Evolutionary conservation across 1,140 invertebrate genomes (phyloP), one percentile per base, ranked within the genome.

Genomic region (Globodera ellingtonae): DNA sequence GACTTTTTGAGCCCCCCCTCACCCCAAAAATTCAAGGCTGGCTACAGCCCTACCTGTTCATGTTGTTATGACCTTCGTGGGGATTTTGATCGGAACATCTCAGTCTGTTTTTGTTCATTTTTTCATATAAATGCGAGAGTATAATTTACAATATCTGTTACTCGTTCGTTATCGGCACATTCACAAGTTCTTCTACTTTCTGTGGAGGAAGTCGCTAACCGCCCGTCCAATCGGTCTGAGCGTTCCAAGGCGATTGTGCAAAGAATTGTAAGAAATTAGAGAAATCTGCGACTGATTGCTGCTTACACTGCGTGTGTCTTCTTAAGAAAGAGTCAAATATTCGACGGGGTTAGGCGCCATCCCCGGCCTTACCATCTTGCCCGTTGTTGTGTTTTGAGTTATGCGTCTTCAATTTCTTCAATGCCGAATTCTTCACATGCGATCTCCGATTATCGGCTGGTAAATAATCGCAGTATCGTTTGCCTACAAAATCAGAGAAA

Each of bases 261-360:
- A 18, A 10, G 65, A 35, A 9, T 75, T n/a, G 7, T 75, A 35
- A 10, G 18, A 18, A 10, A 47, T n/a, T 8, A 56, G 7, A 35
- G 73, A 75, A 50, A 59, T 15, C 7, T 75, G 73, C 18, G 73
- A 75, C 7, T 65, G 73, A 56, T 56, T 75, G 73, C 73, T 75
- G 73, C 73, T 24, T 59, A 46, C 24, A 47, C 73, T 75, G 35
- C 44, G 6, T 8, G 73, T 8, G 44, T 75, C 73, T 18, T 52
- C 73, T 75, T 15, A 21, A 74, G 52, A n/a, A 44, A 7, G 15
- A n/a, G n/a, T n/a, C n/a, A n/a, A n/a, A n/a, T n/a, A n/a, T n/a
- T n/a, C n/a, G n/a, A n/a, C n/a, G n/a, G n/a, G n/a, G 24, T 24
- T 24, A 1, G 24, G 24, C 24, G 24, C 50, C 10, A 13, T 13